phyloP scores from a whole-genome alignment of 2,888 invertebrate genomes.

The Escarpia spicata region DNA sequence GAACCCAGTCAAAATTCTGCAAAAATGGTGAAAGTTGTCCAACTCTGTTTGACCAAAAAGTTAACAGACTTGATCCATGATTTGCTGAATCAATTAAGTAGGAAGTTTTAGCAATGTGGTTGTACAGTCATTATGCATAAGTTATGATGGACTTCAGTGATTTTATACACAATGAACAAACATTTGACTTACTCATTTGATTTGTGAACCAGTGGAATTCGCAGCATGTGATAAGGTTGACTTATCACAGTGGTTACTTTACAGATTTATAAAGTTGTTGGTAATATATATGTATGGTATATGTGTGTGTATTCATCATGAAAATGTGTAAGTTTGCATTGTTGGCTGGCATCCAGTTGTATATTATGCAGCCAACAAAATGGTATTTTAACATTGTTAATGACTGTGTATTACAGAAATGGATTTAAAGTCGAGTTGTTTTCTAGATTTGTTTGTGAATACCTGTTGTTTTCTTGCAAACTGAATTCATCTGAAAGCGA shows the following conservation, averaged over 20 bases:
- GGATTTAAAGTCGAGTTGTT: background rate
- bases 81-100: too few relatives aligned
- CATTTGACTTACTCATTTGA: background rate
- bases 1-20: too few relatives aligned
- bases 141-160: background rate
- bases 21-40: too few relatives aligned
- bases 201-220: background rate
- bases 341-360: background rate
- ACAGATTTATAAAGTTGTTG: background rate
- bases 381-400: background rate
- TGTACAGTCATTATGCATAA: background rate
- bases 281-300: constrained; percentile 8
- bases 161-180: background rate
- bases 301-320: background rate
- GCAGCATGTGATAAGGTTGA: background rate
- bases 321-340: background rate
- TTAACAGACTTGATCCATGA: too few relatives aligned
- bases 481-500: background rate
- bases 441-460: background rate
- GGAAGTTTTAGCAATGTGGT: too few relatives aligned
- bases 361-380: background rate
- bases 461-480: background rate
- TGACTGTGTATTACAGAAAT: background rate
- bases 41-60: too few relatives aligned
- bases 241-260: background rate